Evolutionary conservation across 35 echinoderm and acorn worm genomes (phyloP), one percentile per base, ranked within the genome.

Genomic region (Ptychodera flava): DNA sequence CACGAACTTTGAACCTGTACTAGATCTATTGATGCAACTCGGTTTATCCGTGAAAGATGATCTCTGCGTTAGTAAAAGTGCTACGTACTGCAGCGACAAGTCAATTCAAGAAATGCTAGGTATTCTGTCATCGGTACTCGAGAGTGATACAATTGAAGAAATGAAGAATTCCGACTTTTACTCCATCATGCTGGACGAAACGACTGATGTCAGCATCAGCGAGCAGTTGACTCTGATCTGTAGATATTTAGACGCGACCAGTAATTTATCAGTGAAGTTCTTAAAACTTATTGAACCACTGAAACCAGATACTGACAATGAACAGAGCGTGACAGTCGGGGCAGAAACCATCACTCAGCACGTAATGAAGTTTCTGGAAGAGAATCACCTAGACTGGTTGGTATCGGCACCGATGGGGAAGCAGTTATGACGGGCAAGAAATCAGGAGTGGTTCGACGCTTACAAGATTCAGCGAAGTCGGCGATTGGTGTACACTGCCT

Each of bases 171-270:
- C 76, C 16, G 83, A 78, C 81, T 84, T 33, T 78, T 84, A 76
- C 85, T 35, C 88, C 33, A 78, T 90, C 16, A 76, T 90, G 33
- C 83, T 90, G 79, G 88, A 90, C 31, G 81, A 90, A 79, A 90
- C 88, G 31, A 85, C 81, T 28, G 88, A 90, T 34, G 83, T 38
- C 37, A 84, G 37, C 31, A 75, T 90, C 37, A 76, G n/a, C 28
- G 88, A 85, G 78, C 81, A 90, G 79, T 84, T 84, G 88, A 90
- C 76, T 77, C 35, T 90, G 32, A 81, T 36, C 36, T 38, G 32
- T n/a, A 33, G 82, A 31, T 85, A 85, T 36, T 34, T 90, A 16
- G 82, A 29, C 30, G 34, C 34, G 38, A 35, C 84, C 31, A 75
- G 88, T 15, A 36, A 90, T 16, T 79, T 85, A 31, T 78, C 37